A percentile compares a stretch with the other conserved stretches of the same genome.
Evolutionary conservation across 2,113 vertebrate species (phyloP).

Genomic region (Rhombomys opimus): DNA sequence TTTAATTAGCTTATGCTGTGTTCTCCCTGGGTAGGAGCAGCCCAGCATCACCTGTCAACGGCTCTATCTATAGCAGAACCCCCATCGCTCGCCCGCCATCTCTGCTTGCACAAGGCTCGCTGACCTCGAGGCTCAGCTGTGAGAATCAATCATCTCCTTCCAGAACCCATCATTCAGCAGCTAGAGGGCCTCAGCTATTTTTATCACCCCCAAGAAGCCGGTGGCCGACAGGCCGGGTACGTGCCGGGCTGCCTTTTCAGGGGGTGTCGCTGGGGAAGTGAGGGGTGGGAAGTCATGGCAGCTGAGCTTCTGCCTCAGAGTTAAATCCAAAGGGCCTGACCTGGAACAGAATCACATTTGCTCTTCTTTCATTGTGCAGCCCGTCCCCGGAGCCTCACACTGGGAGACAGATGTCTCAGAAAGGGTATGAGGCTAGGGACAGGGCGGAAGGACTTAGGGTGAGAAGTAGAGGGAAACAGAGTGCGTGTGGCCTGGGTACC

Average conservation of each 20-base stretch:
- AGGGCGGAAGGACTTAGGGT: not conserved
- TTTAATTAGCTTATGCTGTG: constrained; percentile 82
- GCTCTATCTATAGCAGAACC: constrained; percentile 89
- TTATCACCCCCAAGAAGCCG: constrained; percentile 78
- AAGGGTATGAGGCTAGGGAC: constrained; percentile 7
- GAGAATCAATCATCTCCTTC: constrained; percentile 89
- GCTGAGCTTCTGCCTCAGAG: constrained; percentile 28
- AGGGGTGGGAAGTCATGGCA: not conserved
- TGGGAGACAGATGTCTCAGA: constrained; percentile 2
- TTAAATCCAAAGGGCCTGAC: constrained; percentile 55
- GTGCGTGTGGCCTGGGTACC: not conserved
- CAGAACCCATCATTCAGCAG: constrained; percentile 87
- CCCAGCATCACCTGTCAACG: constrained; percentile 88
- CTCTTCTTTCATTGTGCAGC: constrained; percentile 34
- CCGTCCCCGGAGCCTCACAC: not conserved
- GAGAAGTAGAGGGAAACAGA: not conserved
- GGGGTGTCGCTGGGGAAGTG: constrained; percentile 50
- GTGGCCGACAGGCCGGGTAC: constrained; percentile 76
- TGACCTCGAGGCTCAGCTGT: constrained; percentile 88
- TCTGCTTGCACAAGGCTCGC: constrained; percentile 83
- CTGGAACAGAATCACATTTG: constrained; percentile 51
- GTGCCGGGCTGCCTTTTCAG: constrained; percentile 68
- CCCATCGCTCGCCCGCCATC: constrained; percentile 83
- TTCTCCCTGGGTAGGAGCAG: constrained; percentile 84
- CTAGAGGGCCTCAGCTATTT: constrained; percentile 86